Evolutionary conservation across 2,797 vertebrate species (phyloP).

Genomic region (Aselliscus stoliczkanus): DNA sequence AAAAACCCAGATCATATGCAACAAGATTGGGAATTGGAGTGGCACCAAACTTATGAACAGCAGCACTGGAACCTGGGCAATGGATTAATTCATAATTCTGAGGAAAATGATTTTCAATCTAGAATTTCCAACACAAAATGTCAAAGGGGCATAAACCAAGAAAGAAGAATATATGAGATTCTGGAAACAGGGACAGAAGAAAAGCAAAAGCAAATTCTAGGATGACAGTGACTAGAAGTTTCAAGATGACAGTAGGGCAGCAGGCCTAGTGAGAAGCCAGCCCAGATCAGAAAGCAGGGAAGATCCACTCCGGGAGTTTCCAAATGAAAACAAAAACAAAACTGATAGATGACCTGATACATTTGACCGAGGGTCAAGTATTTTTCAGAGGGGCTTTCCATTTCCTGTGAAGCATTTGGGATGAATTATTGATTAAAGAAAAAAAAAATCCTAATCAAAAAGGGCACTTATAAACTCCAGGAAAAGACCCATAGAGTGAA

Average conservation of each 20-base stretch:
- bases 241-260: not conserved
- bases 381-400: not conserved
- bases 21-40: not conserved
- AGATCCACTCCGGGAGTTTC: not conserved
- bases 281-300: not conserved
- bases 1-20: not conserved
- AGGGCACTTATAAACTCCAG: not conserved
- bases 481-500: not conserved
- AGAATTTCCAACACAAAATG: not conserved
- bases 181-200: not conserved
- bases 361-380: not conserved
- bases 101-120: not conserved
- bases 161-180: not conserved
- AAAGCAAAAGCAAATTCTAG: not conserved
- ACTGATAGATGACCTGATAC: not conserved
- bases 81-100: constrained; percentile 1
- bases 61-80: not conserved
- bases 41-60: not conserved
- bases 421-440: not conserved
- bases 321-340: not conserved
- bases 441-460: not conserved
- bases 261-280: not conserved
- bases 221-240: not conserved
- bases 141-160: not conserved
- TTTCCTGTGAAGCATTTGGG: not conserved